These are phyloP conservation scores for Drosophila limbata DNA, from an alignment of 2,888 invertebrate genomes.

Conservation along the genomic window DNA sequence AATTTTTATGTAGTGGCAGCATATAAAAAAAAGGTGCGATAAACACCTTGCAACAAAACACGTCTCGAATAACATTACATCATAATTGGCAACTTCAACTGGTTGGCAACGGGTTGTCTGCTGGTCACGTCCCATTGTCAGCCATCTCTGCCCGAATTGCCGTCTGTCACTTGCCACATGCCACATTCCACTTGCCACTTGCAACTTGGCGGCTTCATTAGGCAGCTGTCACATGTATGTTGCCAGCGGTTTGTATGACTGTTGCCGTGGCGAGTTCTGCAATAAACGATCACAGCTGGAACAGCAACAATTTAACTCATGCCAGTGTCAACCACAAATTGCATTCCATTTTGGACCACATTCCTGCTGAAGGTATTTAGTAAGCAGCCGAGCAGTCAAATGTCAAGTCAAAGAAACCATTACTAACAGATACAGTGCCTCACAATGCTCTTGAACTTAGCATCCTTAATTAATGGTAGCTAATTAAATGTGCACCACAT, in stretches of 20 bases:
- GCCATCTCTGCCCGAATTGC: constrained; percentile 20
- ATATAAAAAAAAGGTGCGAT: constrained; percentile 38
- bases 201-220: constrained; percentile 40
- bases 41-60: constrained; percentile 39
- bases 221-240: constrained; percentile 45
- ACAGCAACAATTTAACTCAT: constrained; percentile 33
- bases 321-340: constrained; percentile 39
- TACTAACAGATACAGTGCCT: not conserved
- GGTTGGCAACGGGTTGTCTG: constrained; percentile 33
- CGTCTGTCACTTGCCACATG: constrained; percentile 12
- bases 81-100: constrained; percentile 30
- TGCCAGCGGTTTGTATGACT: constrained; percentile 29
- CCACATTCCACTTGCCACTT: constrained; percentile 12
- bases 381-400: constrained; percentile 15
- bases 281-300: constrained; percentile 42
- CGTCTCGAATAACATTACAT: constrained; percentile 7
- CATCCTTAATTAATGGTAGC: not conserved
- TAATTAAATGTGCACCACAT: not conserved
- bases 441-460: constrained; percentile 2
- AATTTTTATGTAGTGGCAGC: constrained; percentile 64
- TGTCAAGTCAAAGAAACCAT: constrained; percentile 18
- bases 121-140: constrained; percentile 34
- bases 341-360: constrained; percentile 35
- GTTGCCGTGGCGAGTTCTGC: constrained; percentile 9
- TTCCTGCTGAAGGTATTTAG: constrained; percentile 10